Evolutionary conservation across 2,888 invertebrate species (phyloP), one percentile per base, ranked within the genome.

Genomic region (Heliconius ismenius): DNA sequence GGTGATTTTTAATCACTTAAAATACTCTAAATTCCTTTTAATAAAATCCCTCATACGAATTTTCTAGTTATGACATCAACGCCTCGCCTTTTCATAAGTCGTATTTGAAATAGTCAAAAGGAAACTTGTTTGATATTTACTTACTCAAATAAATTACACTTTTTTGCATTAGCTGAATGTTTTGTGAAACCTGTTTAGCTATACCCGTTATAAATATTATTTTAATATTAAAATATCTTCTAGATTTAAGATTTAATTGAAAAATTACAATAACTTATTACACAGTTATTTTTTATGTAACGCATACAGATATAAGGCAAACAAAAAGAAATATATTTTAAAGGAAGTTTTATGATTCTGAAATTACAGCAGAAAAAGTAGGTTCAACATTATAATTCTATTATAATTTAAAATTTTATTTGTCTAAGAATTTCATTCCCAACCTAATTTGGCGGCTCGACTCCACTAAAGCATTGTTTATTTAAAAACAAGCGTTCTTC

Each of bases 401-500:
- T 84, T 79, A 81, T 78, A 83, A 81, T 83, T 79, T 81, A 81
- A 81, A 78, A 81, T 81, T 82, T 84, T 85, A 80, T 82, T 81
- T 82, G 43, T 77, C 13, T 32, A 54, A 49, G 68, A 76, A 65
- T 73, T 78, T 75, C 64, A 74, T 84, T 82, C 84, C 82, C 81
- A 83, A 84, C 85, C 84, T 86, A 84, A 87, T 88, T 87, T 88
- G 63, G 82, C 82, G 67, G 83, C 84, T 84, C 77, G 81, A 84
- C 84, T 86, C 85, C 83, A 84, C 83, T 79, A 78, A 80, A 78
- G 79, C 79, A 88, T 88, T 86, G 84, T 85, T 88, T 90, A 90
- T 90, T 88, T 87, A 89, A 77, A 82, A 84, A 84, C 83, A 81
- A 84, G 84, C 84, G 85, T 86, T 86, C 86, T 87, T 87, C 86